Evolutionary conservation across 2,797 vertebrate species (phyloP), one percentile per base, ranked within the genome.

Genomic region (Remorina albescens): DNA sequence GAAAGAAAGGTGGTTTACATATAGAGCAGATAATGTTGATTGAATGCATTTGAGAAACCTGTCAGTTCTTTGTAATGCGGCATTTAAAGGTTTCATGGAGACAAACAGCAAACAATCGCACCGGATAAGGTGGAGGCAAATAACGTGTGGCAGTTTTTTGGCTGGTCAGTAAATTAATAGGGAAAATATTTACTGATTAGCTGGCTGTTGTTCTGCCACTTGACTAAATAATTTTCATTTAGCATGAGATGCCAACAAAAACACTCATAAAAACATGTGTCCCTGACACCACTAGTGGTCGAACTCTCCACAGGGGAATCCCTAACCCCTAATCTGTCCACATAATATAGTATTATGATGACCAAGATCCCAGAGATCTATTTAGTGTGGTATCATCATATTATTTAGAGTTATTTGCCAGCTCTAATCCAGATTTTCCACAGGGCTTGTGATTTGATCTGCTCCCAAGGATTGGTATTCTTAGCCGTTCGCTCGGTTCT

Each of bases 381-480:
- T 51, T 32, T 32, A 8, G 51, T 63, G 11, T 46, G 6, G 19
- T 25, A 42, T 65, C 34, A 73, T 37, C n/a, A 30, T 34, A 25
- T 34, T 10, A 8, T 11, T 10, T 23, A 54, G 13, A 12, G 12
- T 13, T n/a, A 15, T 46, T 21, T n/a, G n/a, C 41, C 65, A 26
- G 21, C 39, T 56, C 8, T 56, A 34, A 67, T 67, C 51, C 39
- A 56, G 28, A 13, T 61, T 51, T 34, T 41, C 25, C 47, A 3
- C 53, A 19, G 44, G 12, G 19, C 18, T 1, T 23, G 12, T 65
- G 51, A 77, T 49, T 50, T 21, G 11, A 19, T 32, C 54, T 67
- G 61, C 30, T 60, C n/a, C n/a, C 56, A 23, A 15, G 47, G 46
- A 56, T 74, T 26, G 68, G 44, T 70, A 25, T 75, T 82, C 55